Percentiles rank a stretch among this genome's conserved stretches.
phyloP scores from a whole-genome alignment of 2,888 invertebrate genomes.

The Stictocephala bisonia region DNA sequence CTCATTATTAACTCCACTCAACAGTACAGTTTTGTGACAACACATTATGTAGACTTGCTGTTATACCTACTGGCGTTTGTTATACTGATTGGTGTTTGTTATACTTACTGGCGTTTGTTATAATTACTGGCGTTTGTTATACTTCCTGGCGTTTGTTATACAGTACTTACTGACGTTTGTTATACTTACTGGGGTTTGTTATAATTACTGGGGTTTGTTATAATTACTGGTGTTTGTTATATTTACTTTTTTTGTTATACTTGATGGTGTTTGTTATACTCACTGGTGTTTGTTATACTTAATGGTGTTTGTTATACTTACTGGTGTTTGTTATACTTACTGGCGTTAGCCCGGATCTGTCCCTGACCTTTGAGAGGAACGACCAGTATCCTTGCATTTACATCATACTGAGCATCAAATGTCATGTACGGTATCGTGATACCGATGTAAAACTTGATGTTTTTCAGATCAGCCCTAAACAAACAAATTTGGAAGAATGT shows the following conservation, averaged over 20 bases:
- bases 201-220: neutral
- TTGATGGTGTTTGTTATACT: neutral
- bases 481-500: too few relatives aligned
- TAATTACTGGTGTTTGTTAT: conserved; percentile 70
- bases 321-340: conserved; percentile 62
- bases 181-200: neutral
- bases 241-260: conserved; percentile 70
- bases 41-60: too few relatives aligned
- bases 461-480: conserved; percentile 66
- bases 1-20: too few relatives aligned
- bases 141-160: too few relatives aligned
- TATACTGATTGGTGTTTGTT: too few relatives aligned
- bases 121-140: too few relatives aligned
- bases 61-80: too few relatives aligned
- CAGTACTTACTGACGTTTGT: too few relatives aligned
- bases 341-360: conserved; percentile 70
- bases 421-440: conserved; percentile 69
- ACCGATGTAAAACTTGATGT: conserved; percentile 66
- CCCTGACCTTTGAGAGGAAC: conserved; percentile 72
- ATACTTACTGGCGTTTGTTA: neutral
- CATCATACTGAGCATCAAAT: conserved; percentile 70
- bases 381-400: conserved; percentile 70
- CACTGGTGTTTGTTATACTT: neutral
- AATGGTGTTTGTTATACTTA: neutral
- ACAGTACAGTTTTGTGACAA: too few relatives aligned